Evolutionary conservation across 2,113 vertebrate species (phyloP).

Genomic region (Passer montanus): DNA sequence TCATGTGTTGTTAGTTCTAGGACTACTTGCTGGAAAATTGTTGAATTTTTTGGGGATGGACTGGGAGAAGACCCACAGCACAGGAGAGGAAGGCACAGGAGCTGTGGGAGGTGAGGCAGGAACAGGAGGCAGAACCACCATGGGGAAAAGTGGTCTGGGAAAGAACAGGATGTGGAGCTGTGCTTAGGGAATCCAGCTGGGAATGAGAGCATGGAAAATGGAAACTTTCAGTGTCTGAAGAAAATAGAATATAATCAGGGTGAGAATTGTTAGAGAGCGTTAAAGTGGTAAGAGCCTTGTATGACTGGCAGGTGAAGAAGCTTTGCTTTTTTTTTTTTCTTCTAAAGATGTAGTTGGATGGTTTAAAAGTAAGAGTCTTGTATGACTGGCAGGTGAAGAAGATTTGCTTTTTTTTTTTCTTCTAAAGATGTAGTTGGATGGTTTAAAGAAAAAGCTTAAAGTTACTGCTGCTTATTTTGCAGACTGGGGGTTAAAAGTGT

Average conservation of each 20-base stretch:
- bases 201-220: not conserved
- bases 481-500: not conserved
- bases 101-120: no score
- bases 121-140: rapidly evolving
- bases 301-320: not conserved
- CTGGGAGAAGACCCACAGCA: not conserved
- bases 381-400: not conserved
- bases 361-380: no score
- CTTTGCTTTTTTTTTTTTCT: not conserved
- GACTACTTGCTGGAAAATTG: not conserved
- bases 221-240: not conserved
- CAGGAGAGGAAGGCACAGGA: not conserved
- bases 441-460: not conserved
- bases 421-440: not conserved
- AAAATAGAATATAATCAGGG: not conserved
- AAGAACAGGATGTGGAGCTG: not conserved
- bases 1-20: rapidly evolving
- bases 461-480: not conserved
- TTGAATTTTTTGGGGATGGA: not conserved
- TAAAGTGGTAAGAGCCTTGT: not conserved
- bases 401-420: not conserved
- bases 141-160: not conserved
- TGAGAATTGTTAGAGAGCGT: not conserved
- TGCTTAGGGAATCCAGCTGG: not conserved
- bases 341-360: not conserved